These are phyloP conservation scores for Falcunculus frontatus DNA, from an alignment of 2,113 vertebrate genomes.

Conservation along the genomic window DNA sequence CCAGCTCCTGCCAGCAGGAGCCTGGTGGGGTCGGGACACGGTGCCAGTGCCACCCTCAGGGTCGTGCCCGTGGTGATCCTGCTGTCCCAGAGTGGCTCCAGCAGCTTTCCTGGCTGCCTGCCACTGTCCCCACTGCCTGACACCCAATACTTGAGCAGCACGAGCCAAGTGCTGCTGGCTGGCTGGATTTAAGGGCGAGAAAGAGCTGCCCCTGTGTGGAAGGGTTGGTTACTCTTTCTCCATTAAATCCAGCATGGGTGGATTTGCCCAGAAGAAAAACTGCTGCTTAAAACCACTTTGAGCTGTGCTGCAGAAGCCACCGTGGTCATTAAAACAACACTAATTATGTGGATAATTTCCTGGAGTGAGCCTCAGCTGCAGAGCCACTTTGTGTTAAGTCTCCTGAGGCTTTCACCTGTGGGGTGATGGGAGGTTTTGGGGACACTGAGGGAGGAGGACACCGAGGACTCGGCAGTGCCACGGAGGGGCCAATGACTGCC, in stretches of 20 bases:
- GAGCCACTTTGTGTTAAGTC: background rate
- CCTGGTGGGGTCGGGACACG: background rate
- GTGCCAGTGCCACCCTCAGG: background rate
- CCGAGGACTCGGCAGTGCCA: background rate
- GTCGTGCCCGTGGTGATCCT: accelerated
- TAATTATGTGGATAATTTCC: background rate
- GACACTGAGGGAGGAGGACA: background rate
- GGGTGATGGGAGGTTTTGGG: accelerated
- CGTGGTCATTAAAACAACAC: background rate
- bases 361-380: background rate
- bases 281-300: background rate
- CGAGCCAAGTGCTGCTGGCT: background rate
- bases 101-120: background rate
- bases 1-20: background rate
- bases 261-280: background rate
- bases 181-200: background rate
- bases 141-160: background rate
- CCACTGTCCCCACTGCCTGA: background rate
- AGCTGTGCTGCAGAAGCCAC: background rate
- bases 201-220: accelerated
- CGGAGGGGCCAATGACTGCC: constrained; percentile 71
- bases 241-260: background rate
- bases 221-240: background rate
- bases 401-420: background rate
- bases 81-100: background rate